Percentiles rank a stretch among this genome's conserved stretches.
phyloP scores from a whole-genome alignment of 2,888 invertebrate genomes.

The Copidosoma aretas region DNA sequence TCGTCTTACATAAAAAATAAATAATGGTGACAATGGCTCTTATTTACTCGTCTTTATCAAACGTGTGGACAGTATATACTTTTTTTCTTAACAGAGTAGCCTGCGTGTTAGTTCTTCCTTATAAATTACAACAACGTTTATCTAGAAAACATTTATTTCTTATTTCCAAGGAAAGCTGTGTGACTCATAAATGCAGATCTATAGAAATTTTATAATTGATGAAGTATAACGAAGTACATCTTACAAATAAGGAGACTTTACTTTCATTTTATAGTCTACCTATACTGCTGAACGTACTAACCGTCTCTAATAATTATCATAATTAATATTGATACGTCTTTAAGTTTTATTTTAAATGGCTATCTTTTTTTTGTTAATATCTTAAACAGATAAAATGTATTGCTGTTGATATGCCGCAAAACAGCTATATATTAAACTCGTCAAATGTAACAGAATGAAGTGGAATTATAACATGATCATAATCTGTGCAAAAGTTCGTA shows the following conservation, averaged over 20 bases:
- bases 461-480: not conserved
- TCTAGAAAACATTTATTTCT: conserved; percentile 34
- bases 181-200: conserved; percentile 16
- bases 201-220: not conserved
- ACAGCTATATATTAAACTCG: conserved; percentile 21
- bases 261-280: conserved; percentile 29
- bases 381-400: conserved; percentile 16
- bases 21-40: conserved; percentile 32
- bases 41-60: conserved; percentile 32
- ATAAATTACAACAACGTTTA: conserved; percentile 27
- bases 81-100: conserved; percentile 30
- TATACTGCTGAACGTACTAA: conserved; percentile 33
- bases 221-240: conserved; percentile 3
- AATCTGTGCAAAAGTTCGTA: conserved; percentile 13
- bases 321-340: conserved; percentile 30
- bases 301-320: conserved; percentile 26
- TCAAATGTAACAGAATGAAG: conserved; percentile 17
- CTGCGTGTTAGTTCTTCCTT: conserved; percentile 24
- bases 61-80: conserved; percentile 36
- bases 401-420: conserved; percentile 18
- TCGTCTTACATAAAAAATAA: conserved; percentile 37
- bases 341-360: conserved; percentile 19
- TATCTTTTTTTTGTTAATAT: conserved; percentile 1
- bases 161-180: conserved; percentile 22
- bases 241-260: conserved; percentile 26